Evolutionary conservation across 2,888 invertebrate species (phyloP), one percentile per base, ranked within the genome.

Genomic region (Gerosis bhagava): DNA sequence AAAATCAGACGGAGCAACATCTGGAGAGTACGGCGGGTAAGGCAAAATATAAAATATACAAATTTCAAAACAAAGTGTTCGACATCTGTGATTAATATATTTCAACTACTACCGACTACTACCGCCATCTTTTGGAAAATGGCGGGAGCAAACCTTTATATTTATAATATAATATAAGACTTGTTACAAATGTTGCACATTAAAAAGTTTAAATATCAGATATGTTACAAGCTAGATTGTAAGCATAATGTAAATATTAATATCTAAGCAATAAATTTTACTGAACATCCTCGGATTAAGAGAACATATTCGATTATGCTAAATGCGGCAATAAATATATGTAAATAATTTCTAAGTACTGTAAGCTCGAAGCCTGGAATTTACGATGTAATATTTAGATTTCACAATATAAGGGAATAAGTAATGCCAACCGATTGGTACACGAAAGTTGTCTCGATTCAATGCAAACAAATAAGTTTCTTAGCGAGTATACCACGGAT

Each of bases 371-470:
- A 36, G 44, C n/a, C 22, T 24, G 44, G n/a, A 36, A 44, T 44
- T 44, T 44, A 45, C 45, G 45, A 45, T 45, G 45, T 37, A 45
- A 45, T 31, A 37, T 45, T 45, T 31, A 45, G 45, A 45, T 45
- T 45, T 37, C 45, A 31, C 31, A 45, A 39, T 45, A 45, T 45
- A 45, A 37, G 45, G 45, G 45, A 45, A 45, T 45, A 45, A 45
- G 45, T 45, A 45, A 45, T 37, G 45, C 31, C 10, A 35, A 21
- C 15, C 12, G 17, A 36, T 37, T 37, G 45, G 37, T 10, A 24
- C 13, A 31, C 37, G 45, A 45, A 45, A 45, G 37, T 45, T 45
- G 45, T 45, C 37, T 45, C 45, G 19, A 45, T 45, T 37, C 45
- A 45, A 45, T 45, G 45, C 45, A 45, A 45, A 45, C 45, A 39